Conservation (phyloP, 2,797 vertebrate species). For the Falco berigora region DNA sequence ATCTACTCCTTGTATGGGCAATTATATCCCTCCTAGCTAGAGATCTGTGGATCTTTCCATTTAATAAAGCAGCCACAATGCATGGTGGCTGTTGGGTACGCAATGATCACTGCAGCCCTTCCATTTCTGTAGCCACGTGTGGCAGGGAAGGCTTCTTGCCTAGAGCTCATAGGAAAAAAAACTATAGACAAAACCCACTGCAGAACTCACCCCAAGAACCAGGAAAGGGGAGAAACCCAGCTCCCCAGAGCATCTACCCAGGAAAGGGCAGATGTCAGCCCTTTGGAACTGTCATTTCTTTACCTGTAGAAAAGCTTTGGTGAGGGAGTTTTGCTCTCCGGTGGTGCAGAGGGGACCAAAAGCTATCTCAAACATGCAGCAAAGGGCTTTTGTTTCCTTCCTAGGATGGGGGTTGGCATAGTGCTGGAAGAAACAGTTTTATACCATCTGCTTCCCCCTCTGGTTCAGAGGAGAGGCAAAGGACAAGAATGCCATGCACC, state of each 20-base stretch:
- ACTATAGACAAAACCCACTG: not conserved
- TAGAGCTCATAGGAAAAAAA: not conserved
- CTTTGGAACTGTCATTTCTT: not conserved
- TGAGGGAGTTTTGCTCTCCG: not conserved
- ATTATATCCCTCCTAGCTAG: not conserved
- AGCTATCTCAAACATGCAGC: not conserved
- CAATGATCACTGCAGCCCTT: not conserved
- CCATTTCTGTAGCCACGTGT: not conserved
- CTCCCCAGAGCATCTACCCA: not conserved
- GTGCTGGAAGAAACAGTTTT: conserved; percentile 12
- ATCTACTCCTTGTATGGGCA: not conserved
- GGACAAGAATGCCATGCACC: not conserved
- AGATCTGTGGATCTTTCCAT: not conserved
- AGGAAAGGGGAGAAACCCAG: not conserved
- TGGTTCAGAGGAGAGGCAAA: conserved; percentile 24
- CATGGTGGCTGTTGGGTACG: not conserved
- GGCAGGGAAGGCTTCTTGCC: not conserved
- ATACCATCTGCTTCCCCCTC: conserved; percentile 11
- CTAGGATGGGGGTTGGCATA: not conserved
- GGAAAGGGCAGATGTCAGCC: not conserved
- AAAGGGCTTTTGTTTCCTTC: not conserved
- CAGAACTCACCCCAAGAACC: not conserved
- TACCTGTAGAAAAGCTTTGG: not conserved
- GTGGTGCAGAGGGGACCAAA: not conserved
- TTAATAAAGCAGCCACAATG: not conserved